Base-by-base conservation (phyloP, 2,113 vertebrate species). In the Vimba vimba region DNA sequence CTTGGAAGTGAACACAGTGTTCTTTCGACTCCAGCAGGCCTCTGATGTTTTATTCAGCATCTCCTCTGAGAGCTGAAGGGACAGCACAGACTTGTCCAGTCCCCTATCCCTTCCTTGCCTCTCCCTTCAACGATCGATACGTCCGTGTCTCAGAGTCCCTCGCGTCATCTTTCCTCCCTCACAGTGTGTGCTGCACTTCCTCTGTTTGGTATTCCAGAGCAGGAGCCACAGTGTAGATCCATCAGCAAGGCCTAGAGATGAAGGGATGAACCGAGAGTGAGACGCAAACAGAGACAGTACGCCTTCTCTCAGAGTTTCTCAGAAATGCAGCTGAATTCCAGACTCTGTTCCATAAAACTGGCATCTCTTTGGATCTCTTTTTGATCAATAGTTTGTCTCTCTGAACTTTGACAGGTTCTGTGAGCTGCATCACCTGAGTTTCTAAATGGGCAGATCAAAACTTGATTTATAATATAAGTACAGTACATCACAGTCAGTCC, bases 161-260 rank as follows among this genome's bases (percentile, higher is more conserved):
- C 91, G 89, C 92, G 93, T 94, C 93, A 94, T 94, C 91, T 94
- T 94, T 94, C 75, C 91, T 93, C 90, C 92, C 91, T 93, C 92
- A 92, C 93, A 92, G 88, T 15, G 89, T 89, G 84, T 91, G 88
- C 87, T 89, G 30, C 90, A 89, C 88, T 88, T 64, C 57, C 78
- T 76, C 94, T 95, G 94, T 90, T 95, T 95, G 93, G 93, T 95
- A 95, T 95, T 93, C 94, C 82, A 88, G 90, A 87, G 90, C 73
- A 79, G 91, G 87, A 91, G 91, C 92, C 90, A 89, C 92, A 93
- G 92, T 90, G 69, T 90, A 92, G 92, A 94, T 93, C 94, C 91
- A 92, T 95, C 93, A 94, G 92, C 90, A 91, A 83, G 71, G 60
- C 69, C 82, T 0, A 43, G 88, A 93, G 89, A 93, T 89, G 83